Evolutionary conservation across 2,888 invertebrate genomes (phyloP), one percentile per base, ranked within the genome.

Genomic region (Lottia gigantea): DNA sequence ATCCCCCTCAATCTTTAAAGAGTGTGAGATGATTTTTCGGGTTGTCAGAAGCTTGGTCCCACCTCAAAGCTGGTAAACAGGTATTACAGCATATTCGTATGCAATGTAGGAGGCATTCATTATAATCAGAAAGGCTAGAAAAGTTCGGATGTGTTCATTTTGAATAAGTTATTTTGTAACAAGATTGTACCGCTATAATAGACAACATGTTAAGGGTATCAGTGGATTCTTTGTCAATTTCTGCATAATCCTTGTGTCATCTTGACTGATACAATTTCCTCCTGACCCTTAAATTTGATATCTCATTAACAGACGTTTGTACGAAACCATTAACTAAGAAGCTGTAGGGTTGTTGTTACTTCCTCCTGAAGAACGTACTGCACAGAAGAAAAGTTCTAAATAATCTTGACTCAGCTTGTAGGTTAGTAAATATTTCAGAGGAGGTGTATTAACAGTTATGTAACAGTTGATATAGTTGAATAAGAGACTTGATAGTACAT

Each of bases 381-480:
- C 19, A n/a, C 55, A 55, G 19, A 55, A 55, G 7, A 19, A 55
- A 55, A 19, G 55, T 55, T 55, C 19, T 55, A 55, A 55, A 19
- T 49, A 15, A 19, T n/a, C 49, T 49, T 49, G 49, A 49, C 49
- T 49, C 49, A 49, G 8, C 55, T 55, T 55, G 55, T 55, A 55
- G 1, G 55, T 55, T n/a, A 55, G 12, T 55, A 55, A 6, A 15
- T 55, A 19, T 12, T 55, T 55, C 6, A 55, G 15, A 1, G n/a
- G 19, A 55, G 15, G 55, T 19, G 55, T 19, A 19, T 55, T 8
- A 15, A 55, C 19, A 55, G n/a, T n/a, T 49, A 49, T 49, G 16
- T 49, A 49, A n/a, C 15, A 16, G 2, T 55, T 55, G 16, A 19
- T 55, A 55, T 3, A 55, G n/a, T 55, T 55, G n/a, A 11, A 55